Evolutionary conservation across 1,140 invertebrate species (phyloP), one percentile per base, ranked within the genome.

Genomic region (Heliconius himera): DNA sequence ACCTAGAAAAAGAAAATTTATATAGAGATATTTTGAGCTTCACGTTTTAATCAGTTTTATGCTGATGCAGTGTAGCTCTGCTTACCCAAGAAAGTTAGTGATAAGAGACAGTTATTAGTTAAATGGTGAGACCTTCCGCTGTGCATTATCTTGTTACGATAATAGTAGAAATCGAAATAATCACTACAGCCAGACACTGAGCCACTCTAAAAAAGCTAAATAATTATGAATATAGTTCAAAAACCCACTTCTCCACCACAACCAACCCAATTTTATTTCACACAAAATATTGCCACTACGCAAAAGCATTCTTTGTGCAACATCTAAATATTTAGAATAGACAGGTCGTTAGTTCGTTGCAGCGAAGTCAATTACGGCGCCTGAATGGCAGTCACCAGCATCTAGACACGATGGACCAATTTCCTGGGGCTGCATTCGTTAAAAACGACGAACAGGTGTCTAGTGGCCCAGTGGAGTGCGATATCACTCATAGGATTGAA

Each of bases 371-470:
- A 77, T 77, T 77, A 77, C 51, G 66, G 73, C 76, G 76, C 46
- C 46, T 66, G 66, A 77, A 54, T 77, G 76, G 5, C 46, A 54
- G 76, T 77, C 54, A 60, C 54, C 54, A 72, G 66, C 76, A 76
- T 41, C 74, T 56, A 77, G 76, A 49, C 76, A 77, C 70, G 76
- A 38, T 70, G 22, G 66, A 33, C 29, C 70, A 77, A 77, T 77
- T 77, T 77, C 76, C 76, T 72, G 70, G 70, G 70, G 66, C 76
- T n/a, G 36, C 66, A 77, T 49, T 77, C 74, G 74, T 77, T 77
- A 72, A 77, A 77, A 77, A 72, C 70, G 72, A 77, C 46, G 70
- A 56, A 60, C 76, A 77, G 70, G 70, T 33, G 76, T 72, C 38
- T 33, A 72, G 18, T 20, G 2, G 49, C 18, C 49, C 16, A 20